phyloP scores from a whole-genome alignment of 1,140 invertebrate genomes.

The Papilio glaucus region DNA sequence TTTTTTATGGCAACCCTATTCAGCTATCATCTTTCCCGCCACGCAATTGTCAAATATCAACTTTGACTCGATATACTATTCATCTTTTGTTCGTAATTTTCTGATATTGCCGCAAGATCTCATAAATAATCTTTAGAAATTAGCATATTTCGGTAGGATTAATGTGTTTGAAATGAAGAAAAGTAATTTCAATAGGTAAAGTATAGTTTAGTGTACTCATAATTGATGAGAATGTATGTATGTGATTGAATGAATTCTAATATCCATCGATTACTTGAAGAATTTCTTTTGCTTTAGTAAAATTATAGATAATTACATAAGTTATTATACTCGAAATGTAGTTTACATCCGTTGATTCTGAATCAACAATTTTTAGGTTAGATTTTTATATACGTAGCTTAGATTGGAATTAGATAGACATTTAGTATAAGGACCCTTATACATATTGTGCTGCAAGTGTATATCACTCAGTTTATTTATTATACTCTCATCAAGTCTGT shows the following conservation, averaged over 20 bases:
- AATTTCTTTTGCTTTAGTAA: background rate
- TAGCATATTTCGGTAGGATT: background rate
- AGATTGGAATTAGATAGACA: background rate
- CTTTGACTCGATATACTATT: too few relatives aligned
- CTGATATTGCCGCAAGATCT: slow-evolving; percentile 1
- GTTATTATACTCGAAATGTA: slow-evolving; percentile 6
- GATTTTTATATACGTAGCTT: slow-evolving; percentile 18
- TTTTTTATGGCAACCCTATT: too few relatives aligned
- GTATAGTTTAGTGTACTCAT: too few relatives aligned
- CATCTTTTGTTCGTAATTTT: too few relatives aligned
- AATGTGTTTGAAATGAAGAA: background rate
- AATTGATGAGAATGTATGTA: too few relatives aligned
- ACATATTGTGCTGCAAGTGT: background rate
- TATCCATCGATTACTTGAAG: too few relatives aligned
- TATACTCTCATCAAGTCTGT: background rate
- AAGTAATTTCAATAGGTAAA: too few relatives aligned
- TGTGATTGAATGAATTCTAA: too few relatives aligned
- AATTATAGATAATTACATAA: background rate
- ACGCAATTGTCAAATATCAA: too few relatives aligned
- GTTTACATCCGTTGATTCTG: slow-evolving; percentile 27
- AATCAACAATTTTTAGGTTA: slow-evolving; percentile 28
- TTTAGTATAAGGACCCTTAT: slow-evolving; percentile 9
- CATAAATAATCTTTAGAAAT: slow-evolving; percentile 3
- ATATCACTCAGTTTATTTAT: background rate
- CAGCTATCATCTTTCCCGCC: too few relatives aligned